Evolutionary conservation across 2,888 invertebrate species (phyloP).

Genomic region (Frankliniella intonsa): DNA sequence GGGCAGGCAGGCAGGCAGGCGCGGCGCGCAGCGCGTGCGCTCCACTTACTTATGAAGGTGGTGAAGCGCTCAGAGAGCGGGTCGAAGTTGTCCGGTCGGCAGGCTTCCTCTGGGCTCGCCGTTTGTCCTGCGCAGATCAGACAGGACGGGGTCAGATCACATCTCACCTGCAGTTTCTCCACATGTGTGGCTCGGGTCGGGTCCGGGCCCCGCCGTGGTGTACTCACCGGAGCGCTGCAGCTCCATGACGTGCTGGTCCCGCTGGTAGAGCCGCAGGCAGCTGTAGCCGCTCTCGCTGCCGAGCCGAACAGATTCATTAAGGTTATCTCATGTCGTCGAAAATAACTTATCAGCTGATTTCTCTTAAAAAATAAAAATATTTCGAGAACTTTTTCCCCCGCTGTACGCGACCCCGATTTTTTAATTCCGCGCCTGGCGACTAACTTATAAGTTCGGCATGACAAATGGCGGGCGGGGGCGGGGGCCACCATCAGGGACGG

Average conservation of each 20-base stretch:
- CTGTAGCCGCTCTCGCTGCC: constrained; percentile 20
- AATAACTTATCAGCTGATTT: background rate
- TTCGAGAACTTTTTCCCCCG: background rate
- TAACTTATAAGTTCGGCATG: background rate
- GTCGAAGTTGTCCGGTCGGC: background rate
- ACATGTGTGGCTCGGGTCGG: no score
- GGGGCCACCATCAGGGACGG: no score
- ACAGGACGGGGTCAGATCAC: background rate
- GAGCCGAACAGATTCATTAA: background rate
- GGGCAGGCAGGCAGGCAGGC: background rate
- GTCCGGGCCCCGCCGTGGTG: background rate
- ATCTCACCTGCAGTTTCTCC: background rate
- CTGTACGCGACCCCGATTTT: background rate
- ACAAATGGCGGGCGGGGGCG: background rate
- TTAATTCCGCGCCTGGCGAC: background rate
- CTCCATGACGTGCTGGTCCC: constrained; percentile 10
- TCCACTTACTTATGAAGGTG: constrained; percentile 13
- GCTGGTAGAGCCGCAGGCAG: constrained; percentile 12
- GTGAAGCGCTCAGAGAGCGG: constrained; percentile 13
- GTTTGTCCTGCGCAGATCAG: background rate
- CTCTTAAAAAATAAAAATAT: no score
- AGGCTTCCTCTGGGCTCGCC: background rate
- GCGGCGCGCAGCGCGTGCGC: background rate
- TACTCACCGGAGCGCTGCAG: background rate
- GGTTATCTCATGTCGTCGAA: background rate